A percentile compares a stretch with the other conserved stretches of the same genome.
These are phyloP conservation scores for Notolepis coatsorum DNA, from an alignment of 2,797 vertebrate genomes.

Conservation along the genomic window DNA sequence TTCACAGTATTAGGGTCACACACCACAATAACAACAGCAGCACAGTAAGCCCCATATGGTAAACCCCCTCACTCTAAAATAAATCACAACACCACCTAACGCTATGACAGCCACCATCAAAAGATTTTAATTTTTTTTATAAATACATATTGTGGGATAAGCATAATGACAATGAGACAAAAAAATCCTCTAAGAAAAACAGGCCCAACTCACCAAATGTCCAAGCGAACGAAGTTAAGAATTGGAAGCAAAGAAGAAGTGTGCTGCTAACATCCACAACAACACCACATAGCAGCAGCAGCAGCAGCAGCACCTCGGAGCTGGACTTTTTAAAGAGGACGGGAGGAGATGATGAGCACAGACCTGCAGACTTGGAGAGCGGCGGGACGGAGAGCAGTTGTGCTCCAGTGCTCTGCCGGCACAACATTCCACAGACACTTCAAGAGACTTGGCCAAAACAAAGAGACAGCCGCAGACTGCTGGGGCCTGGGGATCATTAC, in stretches of 20 bases:
- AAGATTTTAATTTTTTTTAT: too few relatives aligned
- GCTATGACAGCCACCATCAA: neutral
- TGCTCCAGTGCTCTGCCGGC: slow-evolving; percentile 61
- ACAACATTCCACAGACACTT: slow-evolving; percentile 77
- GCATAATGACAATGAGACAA: too few relatives aligned
- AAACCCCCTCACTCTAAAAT: slow-evolving; percentile 1
- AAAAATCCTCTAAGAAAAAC: slow-evolving; percentile 5
- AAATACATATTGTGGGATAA: too few relatives aligned
- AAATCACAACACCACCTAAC: slow-evolving; percentile 11
- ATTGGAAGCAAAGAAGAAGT: slow-evolving; percentile 18
- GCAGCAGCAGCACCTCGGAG: too few relatives aligned
- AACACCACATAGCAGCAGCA: too few relatives aligned
- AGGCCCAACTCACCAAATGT: slow-evolving; percentile 68
- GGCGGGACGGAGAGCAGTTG: slow-evolving; percentile 31
- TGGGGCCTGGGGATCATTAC: slow-evolving; percentile 39
- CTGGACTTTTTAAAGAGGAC: too few relatives aligned
- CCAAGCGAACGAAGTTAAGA: slow-evolving; percentile 32
- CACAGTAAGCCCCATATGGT: slow-evolving; percentile 41
- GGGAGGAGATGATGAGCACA: too few relatives aligned
- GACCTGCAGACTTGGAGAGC: slow-evolving; percentile 29
- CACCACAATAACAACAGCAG: too few relatives aligned
- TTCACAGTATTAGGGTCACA: slow-evolving; percentile 69
- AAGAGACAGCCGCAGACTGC: slow-evolving; percentile 51
- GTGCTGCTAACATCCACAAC: slow-evolving; percentile 38
- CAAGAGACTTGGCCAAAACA: slow-evolving; percentile 67